phyloP scores from a whole-genome alignment of 2,797 vertebrate species.

The Philypnodon macrostomus region DNA sequence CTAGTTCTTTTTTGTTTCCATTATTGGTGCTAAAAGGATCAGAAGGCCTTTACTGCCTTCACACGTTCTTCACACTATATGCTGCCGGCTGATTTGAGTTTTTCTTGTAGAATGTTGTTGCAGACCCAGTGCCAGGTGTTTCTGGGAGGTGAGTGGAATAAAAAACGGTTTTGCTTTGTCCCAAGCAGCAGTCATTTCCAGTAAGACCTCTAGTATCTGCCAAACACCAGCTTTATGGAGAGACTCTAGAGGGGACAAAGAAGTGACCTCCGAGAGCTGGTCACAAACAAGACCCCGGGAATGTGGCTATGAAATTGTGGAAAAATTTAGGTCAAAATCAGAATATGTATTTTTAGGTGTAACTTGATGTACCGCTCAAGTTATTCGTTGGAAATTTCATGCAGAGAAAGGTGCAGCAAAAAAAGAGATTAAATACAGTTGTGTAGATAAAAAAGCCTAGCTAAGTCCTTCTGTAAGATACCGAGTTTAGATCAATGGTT shows the following conservation, averaged over 20 bases:
- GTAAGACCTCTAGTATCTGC: constrained; percentile 15
- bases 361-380: too few species aligned
- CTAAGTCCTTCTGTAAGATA: too few species aligned
- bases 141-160: constrained; percentile 14
- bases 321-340: too few species aligned
- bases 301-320: not conserved
- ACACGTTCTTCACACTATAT: constrained; percentile 2
- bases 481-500: too few species aligned
- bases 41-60: not conserved
- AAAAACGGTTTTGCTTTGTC: constrained; percentile 29
- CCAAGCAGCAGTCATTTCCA: constrained; percentile 17
- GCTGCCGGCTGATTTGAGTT: constrained; percentile 15
- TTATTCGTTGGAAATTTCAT: too few species aligned
- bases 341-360: too few species aligned
- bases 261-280: constrained; percentile 12
- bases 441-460: too few species aligned
- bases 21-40: not conserved
- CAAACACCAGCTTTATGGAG: constrained; percentile 22
- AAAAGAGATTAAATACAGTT: too few species aligned
- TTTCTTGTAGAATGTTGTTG: constrained; percentile 3
- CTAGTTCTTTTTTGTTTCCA: not conserved
- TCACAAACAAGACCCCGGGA: not conserved
- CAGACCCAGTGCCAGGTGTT: constrained; percentile 16
- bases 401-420: too few species aligned
- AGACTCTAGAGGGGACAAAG: constrained; percentile 15